Evolutionary conservation across 2,888 invertebrate genomes (phyloP).

Genomic region (Coenonympha arcania): DNA sequence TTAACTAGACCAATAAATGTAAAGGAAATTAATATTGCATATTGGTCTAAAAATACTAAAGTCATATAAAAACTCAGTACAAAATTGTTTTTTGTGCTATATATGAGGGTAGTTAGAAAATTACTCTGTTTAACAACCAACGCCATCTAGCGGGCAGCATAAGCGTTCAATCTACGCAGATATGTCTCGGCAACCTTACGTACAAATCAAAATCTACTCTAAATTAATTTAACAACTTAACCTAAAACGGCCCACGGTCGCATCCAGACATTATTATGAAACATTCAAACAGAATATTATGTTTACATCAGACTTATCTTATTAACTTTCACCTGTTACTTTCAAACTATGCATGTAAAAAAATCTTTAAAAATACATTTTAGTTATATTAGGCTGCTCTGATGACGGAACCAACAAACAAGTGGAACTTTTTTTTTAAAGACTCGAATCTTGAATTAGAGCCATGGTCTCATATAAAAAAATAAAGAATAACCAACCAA

Average conservation of each 20-base stretch:
- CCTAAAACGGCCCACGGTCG: background rate
- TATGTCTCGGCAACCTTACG: slow-evolving; percentile 46
- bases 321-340: no score
- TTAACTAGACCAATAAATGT: no score
- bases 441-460: no score
- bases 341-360: no score
- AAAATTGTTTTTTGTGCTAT: background rate
- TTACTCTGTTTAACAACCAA: background rate
- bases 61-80: background rate
- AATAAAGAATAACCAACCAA: no score
- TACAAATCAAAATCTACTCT: slow-evolving; percentile 29
- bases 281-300: background rate
- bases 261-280: background rate
- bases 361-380: no score
- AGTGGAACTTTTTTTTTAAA: no score
- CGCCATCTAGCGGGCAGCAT: slow-evolving; percentile 27
- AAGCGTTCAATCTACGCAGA: slow-evolving; percentile 32
- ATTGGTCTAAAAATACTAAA: background rate
- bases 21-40: no score
- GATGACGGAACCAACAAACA: no score
- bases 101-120: background rate
- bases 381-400: no score
- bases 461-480: no score
- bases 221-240: slow-evolving; percentile 45
- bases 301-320: no score